phyloP scores from a whole-genome alignment of 2,113 vertebrate genomes.

The Eudyptes chrysolophus region DNA sequence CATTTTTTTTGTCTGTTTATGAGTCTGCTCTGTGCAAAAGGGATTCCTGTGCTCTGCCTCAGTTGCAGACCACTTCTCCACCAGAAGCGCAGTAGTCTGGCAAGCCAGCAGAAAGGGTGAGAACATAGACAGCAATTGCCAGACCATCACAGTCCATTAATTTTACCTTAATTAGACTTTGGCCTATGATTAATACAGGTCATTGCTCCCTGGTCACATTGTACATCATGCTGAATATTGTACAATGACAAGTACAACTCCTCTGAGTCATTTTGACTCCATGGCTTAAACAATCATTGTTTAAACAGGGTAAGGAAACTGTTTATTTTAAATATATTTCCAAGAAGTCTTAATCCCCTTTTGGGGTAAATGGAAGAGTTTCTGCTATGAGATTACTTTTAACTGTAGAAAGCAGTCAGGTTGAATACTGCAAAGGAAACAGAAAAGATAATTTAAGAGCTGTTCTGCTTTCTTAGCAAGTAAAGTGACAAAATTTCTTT shows the following conservation, averaged over 20 bases:
- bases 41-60: background rate
- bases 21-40: background rate
- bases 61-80: background rate
- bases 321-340: slow-evolving; percentile 32
- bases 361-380: background rate
- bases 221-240: slow-evolving; percentile 35
- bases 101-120: background rate
- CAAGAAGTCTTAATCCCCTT: background rate
- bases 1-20: background rate
- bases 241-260: slow-evolving; percentile 17
- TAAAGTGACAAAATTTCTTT: background rate
- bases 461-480: background rate
- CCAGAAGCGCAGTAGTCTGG: background rate
- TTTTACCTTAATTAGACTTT: slow-evolving; percentile 28
- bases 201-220: background rate
- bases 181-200: slow-evolving; percentile 6
- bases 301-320: slow-evolving; percentile 7
- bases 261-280: slow-evolving; percentile 31
- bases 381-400: background rate
- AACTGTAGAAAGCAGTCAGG: background rate
- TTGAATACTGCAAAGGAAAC: background rate
- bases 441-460: background rate
- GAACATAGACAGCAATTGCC: background rate
- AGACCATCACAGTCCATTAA: slow-evolving; percentile 16
- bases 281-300: slow-evolving; percentile 1